These are phyloP conservation scores for Propithecus coquereli DNA, from an alignment of 2,113 vertebrate species.

Conservation along the genomic window DNA sequence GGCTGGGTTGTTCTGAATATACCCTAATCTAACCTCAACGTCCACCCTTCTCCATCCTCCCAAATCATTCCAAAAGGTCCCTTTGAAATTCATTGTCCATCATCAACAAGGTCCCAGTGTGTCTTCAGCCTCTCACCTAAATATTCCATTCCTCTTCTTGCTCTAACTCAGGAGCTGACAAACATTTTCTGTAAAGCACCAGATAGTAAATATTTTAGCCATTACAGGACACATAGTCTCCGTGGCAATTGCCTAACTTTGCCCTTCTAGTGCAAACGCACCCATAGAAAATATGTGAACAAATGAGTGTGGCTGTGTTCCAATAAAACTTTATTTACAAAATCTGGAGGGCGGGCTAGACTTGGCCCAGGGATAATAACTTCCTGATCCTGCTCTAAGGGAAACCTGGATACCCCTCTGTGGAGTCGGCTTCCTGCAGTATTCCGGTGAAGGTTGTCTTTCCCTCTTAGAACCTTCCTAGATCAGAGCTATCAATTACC, in stretches of 20 bases:
- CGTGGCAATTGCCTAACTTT: not conserved
- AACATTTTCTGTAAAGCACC: not conserved
- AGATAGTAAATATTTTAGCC: not conserved
- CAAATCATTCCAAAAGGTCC: not conserved
- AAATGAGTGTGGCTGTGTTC: not conserved
- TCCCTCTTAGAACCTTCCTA: not conserved
- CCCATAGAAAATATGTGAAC: not conserved
- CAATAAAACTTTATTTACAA: not conserved
- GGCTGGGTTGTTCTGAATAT: not conserved
- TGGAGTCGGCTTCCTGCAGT: not conserved
- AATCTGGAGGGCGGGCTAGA: not conserved
- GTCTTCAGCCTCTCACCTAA: not conserved
- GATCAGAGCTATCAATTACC: not conserved
- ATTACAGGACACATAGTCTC: not conserved
- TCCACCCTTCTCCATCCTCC: not conserved
- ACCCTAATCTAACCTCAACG: not conserved
- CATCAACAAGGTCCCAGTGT: not conserved
- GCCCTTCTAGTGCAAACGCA: not conserved
- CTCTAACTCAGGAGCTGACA: not conserved
- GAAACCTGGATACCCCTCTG: not conserved
- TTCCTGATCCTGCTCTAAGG: not conserved
- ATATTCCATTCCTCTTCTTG: not conserved
- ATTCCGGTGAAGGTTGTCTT: not conserved
- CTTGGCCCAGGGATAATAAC: not conserved
- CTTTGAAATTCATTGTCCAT: not conserved